Evolutionary conservation across 2,797 vertebrate species (phyloP), one percentile per base, ranked within the genome.

Genomic region (Liparis tanakae): DNA sequence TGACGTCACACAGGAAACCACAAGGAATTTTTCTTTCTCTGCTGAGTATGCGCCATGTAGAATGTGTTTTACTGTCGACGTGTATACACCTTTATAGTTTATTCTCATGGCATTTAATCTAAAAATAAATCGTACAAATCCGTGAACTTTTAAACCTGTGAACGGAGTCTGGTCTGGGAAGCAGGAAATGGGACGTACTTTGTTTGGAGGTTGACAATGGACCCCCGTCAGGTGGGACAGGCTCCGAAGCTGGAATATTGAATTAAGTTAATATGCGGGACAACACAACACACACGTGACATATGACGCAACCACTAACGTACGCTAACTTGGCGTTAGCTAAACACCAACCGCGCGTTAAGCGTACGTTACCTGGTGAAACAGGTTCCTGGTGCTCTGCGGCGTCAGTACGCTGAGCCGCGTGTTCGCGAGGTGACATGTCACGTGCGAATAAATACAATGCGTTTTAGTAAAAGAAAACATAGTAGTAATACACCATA

Each of bases 341-440:
- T 57, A 4, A 14, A 46, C 34, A 10, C 14, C 12, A 41, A 10
- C 39, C 3, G 12, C 25, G 25, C 25, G 25, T 14, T 41, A 41
- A 13, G 10, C 48, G 5, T 20, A 65, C 3, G 13, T 20, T 80
- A 87, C 85, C 83, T 80, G 87, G 5, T 22, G 30, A 7, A 20
- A 39, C 3, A 84, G 2, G 10, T 0, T 44, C 22, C 36, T 22
- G 7, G 5, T 1, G 6, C 57, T 66, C 17, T 17, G 72, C 2
- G 20, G 41, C 0, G 69, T 44, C 71, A 1, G 6, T 57, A 12
- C 0, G 43, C 1, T 70, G 37, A 78, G 0, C 4, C 50, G 70
- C 1, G n/a, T 4, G 41, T 54, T 72, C 3, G 14, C 14, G 0
- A 64, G 2, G 13, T 37, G 69, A 61, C 62, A 57, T 4, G 53